These are phyloP conservation scores for Bombus polaris DNA, from an alignment of 1,140 invertebrate genomes.

Conservation along the genomic window DNA sequence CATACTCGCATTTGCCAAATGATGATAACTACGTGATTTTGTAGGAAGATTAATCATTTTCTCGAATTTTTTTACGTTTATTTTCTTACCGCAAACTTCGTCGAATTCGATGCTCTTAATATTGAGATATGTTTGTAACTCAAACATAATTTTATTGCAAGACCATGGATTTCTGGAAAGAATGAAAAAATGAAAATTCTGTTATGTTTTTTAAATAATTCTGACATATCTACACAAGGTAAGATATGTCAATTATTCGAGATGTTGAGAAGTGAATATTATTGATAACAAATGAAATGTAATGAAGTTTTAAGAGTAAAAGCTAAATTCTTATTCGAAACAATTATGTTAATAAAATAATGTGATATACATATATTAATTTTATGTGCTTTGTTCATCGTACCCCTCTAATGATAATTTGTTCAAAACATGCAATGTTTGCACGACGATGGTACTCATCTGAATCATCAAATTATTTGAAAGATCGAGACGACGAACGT, in stretches of 20 bases:
- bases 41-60: constrained; percentile 66
- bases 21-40: constrained; percentile 43
- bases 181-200: not conserved
- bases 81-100: constrained; percentile 56
- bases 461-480: constrained; percentile 75
- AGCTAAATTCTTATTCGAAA: not conserved
- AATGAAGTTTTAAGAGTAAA: not conserved
- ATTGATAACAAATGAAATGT: not conserved
- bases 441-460: constrained; percentile 61
- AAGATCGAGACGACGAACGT: constrained; percentile 75
- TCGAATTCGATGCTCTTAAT: constrained; percentile 51
- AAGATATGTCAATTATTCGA: not conserved
- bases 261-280: not conserved
- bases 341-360: not conserved
- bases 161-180: constrained; percentile 74
- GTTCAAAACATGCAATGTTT: constrained; percentile 54
- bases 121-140: constrained; percentile 61
- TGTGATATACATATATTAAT: not conserved
- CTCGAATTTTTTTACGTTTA: constrained; percentile 65
- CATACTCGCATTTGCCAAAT: not conserved
- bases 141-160: constrained; percentile 66
- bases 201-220: not conserved
- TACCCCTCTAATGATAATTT: constrained; percentile 72
- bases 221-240: not conserved
- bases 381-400: not conserved